Evolutionary conservation across 2,888 invertebrate species (phyloP).

Genomic region (Junonia oenone): DNA sequence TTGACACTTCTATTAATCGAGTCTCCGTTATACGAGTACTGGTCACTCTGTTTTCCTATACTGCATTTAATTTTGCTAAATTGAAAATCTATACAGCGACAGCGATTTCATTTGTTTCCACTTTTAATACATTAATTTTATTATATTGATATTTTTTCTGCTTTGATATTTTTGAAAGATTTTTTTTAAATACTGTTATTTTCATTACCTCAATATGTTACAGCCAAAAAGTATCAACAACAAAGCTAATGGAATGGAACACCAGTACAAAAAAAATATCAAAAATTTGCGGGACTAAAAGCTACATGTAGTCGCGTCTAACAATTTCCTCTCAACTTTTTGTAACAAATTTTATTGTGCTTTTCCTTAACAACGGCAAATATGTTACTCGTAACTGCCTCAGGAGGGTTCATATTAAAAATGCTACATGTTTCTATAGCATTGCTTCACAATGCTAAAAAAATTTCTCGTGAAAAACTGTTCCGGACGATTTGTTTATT

Average conservation of each 20-base stretch:
- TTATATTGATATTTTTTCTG: background rate
- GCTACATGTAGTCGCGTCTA: background rate
- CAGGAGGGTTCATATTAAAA: constrained; percentile 4
- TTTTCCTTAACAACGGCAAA: constrained; percentile 2
- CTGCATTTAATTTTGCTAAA: constrained; percentile 21
- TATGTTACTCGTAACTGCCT: constrained; percentile 1
- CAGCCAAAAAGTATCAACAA: background rate
- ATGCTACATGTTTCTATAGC: background rate
- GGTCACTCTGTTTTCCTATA: constrained; percentile 35
- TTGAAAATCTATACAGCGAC: constrained; percentile 7
- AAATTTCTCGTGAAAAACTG: background rate
- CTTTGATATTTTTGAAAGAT: background rate
- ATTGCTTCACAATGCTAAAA: background rate
- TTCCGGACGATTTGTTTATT: background rate
- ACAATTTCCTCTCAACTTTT: background rate
- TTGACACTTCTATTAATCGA: constrained; percentile 41
- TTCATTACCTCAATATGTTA: too few relatives aligned
- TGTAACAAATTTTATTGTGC: constrained; percentile 1
- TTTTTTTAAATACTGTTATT: too few relatives aligned
- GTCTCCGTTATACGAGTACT: constrained; percentile 30
- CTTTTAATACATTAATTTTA: background rate
- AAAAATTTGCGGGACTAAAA: background rate
- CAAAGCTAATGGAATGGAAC: background rate
- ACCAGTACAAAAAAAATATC: background rate
- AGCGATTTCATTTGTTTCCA: background rate